Conservation (phyloP, 2,797 vertebrate species). For the Micromesistius poutassou region DNA sequence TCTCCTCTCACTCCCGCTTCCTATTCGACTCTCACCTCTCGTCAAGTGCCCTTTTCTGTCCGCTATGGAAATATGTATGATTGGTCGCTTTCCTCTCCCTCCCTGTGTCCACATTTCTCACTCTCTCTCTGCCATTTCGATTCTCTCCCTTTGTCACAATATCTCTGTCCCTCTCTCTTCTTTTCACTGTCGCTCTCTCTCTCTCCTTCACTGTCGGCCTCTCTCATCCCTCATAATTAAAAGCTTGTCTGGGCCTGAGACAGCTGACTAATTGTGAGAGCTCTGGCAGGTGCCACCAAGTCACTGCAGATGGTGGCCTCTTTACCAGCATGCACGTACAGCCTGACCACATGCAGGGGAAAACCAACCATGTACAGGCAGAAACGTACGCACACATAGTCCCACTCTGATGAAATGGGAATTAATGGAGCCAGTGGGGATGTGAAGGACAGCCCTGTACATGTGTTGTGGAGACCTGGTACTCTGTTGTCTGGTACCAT, state of each 20-base stretch:
- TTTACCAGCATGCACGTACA: conserved; percentile 4
- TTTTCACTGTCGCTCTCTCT: not conserved
- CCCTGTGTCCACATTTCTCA: not conserved
- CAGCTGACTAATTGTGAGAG: conserved; percentile 64
- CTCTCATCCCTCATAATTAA: conserved; percentile 67
- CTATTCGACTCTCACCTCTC: conserved; percentile 1
- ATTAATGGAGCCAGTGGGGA: not conserved
- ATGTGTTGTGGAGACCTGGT: not conserved
- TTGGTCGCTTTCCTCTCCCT: not conserved
- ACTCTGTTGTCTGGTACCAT: too few relatives aligned
- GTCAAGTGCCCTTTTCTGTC: not conserved
- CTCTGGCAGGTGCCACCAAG: conserved; percentile 57
- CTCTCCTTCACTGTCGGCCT: not conserved
- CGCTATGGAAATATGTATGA: not conserved
- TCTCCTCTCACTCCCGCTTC: conserved; percentile 20
- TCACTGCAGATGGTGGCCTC: conserved; percentile 50
- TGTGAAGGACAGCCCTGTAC: not conserved
- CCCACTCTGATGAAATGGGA: not conserved
- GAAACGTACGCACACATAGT: not conserved
- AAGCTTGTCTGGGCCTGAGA: conserved; percentile 54
- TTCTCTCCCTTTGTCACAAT: not conserved
- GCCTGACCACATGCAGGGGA: not conserved
- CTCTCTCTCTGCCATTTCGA: conserved; percentile 12
- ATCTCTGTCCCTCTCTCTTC: conserved; percentile 13
- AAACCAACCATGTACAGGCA: not conserved